phyloP scores from a whole-genome alignment of 1,140 invertebrate species.

The Luehdorfia chinensis region DNA sequence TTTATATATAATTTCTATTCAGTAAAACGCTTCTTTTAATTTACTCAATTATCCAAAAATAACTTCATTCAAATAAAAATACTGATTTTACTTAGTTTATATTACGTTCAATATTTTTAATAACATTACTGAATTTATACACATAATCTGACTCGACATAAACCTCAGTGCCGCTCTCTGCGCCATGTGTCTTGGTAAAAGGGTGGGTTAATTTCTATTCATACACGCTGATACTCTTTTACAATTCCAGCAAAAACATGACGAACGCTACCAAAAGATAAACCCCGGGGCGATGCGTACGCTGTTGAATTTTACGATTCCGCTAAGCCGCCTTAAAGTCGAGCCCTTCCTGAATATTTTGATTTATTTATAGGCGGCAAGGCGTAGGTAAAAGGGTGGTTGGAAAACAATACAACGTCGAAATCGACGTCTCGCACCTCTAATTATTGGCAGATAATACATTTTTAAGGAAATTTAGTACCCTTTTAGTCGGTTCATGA shows the following conservation, averaged over 20 bases:
- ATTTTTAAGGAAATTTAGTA: not conserved
- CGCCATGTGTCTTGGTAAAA: constrained; percentile 57
- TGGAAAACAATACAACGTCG: constrained; percentile 66
- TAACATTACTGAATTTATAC: no score
- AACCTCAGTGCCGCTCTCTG: no score
- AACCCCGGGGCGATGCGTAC: constrained; percentile 59
- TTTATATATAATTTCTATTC: constrained; percentile 24
- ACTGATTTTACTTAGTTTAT: no score
- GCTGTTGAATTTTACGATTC: constrained; percentile 76
- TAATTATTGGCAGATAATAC: constrained; percentile 5
- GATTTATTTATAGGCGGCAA: constrained; percentile 75
- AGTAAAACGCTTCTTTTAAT: no score
- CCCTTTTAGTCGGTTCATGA: no score
- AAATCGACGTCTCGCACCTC: constrained; percentile 28
- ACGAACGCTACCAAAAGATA: constrained; percentile 68
- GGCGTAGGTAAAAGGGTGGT: constrained; percentile 62
- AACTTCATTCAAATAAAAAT: no score
- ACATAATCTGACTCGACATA: no score
- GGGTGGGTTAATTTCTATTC: constrained; percentile 63
- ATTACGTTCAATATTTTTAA: no score
- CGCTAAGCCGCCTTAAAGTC: constrained; percentile 74
- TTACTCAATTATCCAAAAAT: no score
- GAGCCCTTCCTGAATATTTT: constrained; percentile 75
- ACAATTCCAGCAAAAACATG: constrained; percentile 66
- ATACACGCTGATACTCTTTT: constrained; percentile 65